Conservation (phyloP, 2,113 vertebrate species). For the Rhagologus leucostigma region DNA sequence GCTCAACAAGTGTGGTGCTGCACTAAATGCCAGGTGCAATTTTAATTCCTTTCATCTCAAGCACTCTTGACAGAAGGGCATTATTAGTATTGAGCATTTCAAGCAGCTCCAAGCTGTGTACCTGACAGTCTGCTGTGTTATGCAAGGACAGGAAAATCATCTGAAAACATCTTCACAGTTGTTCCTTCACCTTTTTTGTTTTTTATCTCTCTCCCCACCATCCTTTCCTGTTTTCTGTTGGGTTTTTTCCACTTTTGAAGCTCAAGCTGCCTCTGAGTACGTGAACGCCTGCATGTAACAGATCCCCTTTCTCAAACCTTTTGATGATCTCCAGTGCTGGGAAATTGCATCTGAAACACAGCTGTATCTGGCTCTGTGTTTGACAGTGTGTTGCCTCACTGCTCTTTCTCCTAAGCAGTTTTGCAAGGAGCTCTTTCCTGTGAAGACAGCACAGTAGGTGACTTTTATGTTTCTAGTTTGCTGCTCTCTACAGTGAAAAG, state of each 20-base stretch:
- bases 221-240: not conserved
- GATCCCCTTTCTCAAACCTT: not conserved
- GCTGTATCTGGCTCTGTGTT: not conserved
- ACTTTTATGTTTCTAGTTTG: not conserved
- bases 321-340: not conserved
- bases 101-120: not conserved
- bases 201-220: not conserved
- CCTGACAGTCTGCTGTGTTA: not conserved
- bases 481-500: not conserved
- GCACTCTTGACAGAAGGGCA: conserved; percentile 17
- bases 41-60: conserved; percentile 43
- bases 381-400: not conserved
- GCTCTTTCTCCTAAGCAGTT: not conserved
- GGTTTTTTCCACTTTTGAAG: not conserved
- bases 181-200: not conserved
- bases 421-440: not conserved
- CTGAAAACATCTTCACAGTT: not conserved
- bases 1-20: not conserved
- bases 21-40: conserved; percentile 9
- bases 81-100: conserved; percentile 29
- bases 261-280: not conserved
- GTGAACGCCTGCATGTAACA: not conserved
- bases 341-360: not conserved
- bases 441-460: not conserved
- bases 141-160: not conserved